Evolutionary conservation across 2,113 vertebrate species (phyloP).

Genomic region (Columbina picui): DNA sequence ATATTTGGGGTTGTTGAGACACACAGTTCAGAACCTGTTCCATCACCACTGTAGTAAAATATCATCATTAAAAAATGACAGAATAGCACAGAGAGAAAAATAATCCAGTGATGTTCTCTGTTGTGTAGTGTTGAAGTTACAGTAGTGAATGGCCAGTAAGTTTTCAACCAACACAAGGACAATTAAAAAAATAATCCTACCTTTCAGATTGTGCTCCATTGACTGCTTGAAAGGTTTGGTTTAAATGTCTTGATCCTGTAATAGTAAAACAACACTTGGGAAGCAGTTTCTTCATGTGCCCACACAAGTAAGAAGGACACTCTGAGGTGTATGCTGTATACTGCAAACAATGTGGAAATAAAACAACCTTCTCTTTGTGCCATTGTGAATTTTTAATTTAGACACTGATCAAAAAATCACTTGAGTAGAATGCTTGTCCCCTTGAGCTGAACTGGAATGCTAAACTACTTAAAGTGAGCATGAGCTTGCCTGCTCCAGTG

Average conservation of each 20-base stretch:
- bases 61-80: background rate
- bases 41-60: background rate
- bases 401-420: background rate
- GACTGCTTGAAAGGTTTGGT: slow-evolving; percentile 24
- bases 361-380: background rate
- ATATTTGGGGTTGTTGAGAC: background rate
- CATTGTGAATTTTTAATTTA: background rate
- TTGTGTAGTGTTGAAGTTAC: background rate
- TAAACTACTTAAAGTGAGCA: slow-evolving; percentile 44
- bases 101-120: background rate
- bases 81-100: background rate
- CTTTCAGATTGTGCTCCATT: slow-evolving; percentile 45
- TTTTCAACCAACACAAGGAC: background rate
- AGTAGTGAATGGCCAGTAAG: background rate
- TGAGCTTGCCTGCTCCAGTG: background rate
- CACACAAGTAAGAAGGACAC: background rate
- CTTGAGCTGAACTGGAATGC: slow-evolving; percentile 46
- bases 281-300: background rate
- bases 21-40: background rate
- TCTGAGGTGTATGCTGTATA: background rate
- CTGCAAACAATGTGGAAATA: background rate
- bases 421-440: slow-evolving; percentile 6
- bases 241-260: slow-evolving; percentile 54
- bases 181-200: slow-evolving; percentile 28
- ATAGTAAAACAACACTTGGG: slow-evolving; percentile 11